Evolutionary conservation across 2,888 invertebrate species (phyloP), one percentile per base, ranked within the genome.

Genomic region (Eupithecia dodoneata): DNA sequence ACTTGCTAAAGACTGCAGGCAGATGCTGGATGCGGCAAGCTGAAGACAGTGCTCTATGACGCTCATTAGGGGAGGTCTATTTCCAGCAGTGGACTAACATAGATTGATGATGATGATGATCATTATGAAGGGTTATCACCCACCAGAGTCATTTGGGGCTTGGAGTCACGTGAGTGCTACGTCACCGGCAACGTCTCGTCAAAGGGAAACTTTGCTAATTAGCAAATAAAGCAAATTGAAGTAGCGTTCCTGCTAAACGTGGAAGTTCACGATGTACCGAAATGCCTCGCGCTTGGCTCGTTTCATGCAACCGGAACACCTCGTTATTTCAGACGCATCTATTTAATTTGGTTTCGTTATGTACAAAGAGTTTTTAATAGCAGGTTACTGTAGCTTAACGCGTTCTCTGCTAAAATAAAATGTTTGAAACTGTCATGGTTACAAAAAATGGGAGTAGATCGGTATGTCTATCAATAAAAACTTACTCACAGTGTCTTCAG

Each of bases 161-260:
- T 18, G 49, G 30, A 63, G 81, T 83, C 81, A 83, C 83, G 81
- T 80, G 78, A 75, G 63, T 45, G 72, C 73, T 74, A 71, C 79
- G 77, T 75, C 75, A 59, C 74, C 79, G 72, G 77, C 79, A 67
- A 78, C 75, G 79, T 84, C 85, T 85, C 87, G 86, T 91, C 91
- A 91, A 91, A 90, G 90, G 85, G 85, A 88, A 92, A 92, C 91
- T 92, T 92, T 89, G 86, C 90, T 92, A 93, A 93, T 93, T 92
- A 93, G 91, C 90, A 91, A 93, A 93, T 93, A 92, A 92, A 90
- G 88, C 89, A 87, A 89, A 91, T 89, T 89, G 90, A 89, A 90
- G 88, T 88, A 86, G 86, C 89, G 87, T 88, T 88, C 85, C 80
- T 77, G 83, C 83, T 88, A 86, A 88, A 88, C 88, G 87, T 86